phyloP scores from a whole-genome alignment of 2,888 invertebrate genomes.

The Eretmocerus hayati region DNA sequence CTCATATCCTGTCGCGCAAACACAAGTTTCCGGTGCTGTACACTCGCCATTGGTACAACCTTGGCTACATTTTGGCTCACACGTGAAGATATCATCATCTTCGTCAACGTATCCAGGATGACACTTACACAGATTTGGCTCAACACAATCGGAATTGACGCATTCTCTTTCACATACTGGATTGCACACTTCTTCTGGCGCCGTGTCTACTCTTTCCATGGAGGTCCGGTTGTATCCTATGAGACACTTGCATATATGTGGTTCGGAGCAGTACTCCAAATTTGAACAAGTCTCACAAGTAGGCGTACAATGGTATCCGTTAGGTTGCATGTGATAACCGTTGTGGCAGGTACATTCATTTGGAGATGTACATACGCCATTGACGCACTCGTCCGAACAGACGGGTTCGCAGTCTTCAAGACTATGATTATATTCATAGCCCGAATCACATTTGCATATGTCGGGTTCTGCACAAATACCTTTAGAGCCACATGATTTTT shows the following conservation, averaged over 20 bases:
- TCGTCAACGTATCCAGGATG: conserved; percentile 28
- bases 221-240: conserved; percentile 57
- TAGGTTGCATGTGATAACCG: conserved; percentile 43
- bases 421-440: conserved; percentile 5
- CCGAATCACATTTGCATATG: conserved; percentile 41
- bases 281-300: conserved; percentile 63
- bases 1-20: conserved; percentile 35
- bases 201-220: conserved; percentile 7
- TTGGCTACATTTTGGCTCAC: conserved; percentile 29
- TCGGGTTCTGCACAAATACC: conserved; percentile 41
- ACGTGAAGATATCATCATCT: conserved; percentile 25
- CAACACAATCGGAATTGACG: conserved; percentile 30
- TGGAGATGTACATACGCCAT: conserved; percentile 48
- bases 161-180: conserved; percentile 39
- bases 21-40: conserved; percentile 39
- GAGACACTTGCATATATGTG: conserved; percentile 50
- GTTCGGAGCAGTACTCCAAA: conserved; percentile 32
- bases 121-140: conserved; percentile 17
- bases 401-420: conserved; percentile 29
- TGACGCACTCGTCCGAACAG: conserved; percentile 44
- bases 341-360: conserved; percentile 41
- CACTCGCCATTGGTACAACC: conserved; percentile 40
- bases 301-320: conserved; percentile 47
- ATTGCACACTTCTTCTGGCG: conserved; percentile 32
- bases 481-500: conserved; percentile 37